phyloP scores from a whole-genome alignment of 2,888 invertebrate species.

The Scrobipalpa atriplicella region DNA sequence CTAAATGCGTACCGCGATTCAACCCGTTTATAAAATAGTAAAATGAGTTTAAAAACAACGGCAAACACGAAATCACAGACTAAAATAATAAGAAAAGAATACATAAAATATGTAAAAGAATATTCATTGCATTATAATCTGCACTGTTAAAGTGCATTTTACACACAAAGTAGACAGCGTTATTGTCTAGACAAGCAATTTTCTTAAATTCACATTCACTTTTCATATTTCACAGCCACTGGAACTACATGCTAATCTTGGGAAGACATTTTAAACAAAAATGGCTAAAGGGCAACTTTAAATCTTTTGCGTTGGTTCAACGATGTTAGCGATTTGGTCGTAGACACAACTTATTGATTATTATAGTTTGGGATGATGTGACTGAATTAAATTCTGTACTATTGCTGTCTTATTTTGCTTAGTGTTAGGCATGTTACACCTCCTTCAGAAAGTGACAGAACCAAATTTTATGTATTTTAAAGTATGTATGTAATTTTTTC shows the following conservation, averaged over 20 bases:
- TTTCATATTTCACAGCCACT: slow-evolving; percentile 23
- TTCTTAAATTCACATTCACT: slow-evolving; percentile 48
- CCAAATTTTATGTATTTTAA: too few relatives aligned
- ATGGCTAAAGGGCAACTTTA: neutral
- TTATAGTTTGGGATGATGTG: too few relatives aligned
- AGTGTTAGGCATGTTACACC: too few relatives aligned
- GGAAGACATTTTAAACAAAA: slow-evolving; percentile 9
- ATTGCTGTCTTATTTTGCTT: too few relatives aligned
- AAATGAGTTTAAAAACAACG: too few relatives aligned
- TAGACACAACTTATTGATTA: too few relatives aligned
- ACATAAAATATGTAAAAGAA: neutral
- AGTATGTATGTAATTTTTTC: too few relatives aligned
- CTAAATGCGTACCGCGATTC: too few relatives aligned
- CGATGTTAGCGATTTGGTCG: neutral
- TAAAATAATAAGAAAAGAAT: neutral
- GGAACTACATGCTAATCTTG: slow-evolving; percentile 19
- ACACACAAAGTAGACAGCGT: neutral
- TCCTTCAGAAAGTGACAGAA: too few relatives aligned
- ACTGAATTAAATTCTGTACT: too few relatives aligned
- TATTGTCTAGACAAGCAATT: slow-evolving; percentile 23
- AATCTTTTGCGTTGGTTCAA: neutral
- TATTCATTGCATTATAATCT: slow-evolving; percentile 4
- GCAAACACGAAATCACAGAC: neutral
- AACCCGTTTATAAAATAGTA: too few relatives aligned
- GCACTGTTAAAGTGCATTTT: neutral